These are phyloP conservation scores for Lasioglossum villosulum DNA, from an alignment of 2,888 invertebrate genomes.

Conservation along the genomic window DNA sequence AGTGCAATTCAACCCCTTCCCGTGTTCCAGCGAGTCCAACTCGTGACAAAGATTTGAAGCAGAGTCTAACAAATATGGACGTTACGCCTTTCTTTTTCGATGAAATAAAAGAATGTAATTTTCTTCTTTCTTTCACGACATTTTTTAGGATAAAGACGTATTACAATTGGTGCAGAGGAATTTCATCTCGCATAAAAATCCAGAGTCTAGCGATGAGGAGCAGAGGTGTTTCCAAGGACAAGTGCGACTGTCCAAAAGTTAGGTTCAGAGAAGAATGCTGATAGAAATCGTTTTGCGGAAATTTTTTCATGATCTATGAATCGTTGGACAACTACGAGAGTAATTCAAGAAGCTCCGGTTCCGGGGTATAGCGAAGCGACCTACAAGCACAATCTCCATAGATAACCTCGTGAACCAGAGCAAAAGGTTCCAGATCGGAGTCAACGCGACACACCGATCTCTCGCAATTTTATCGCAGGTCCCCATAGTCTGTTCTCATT, in stretches of 20 bases:
- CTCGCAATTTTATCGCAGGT: background rate
- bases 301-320: background rate
- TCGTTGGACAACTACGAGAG: background rate
- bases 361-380: constrained; percentile 56
- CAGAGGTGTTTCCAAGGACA: too few relatives aligned
- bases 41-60: too few relatives aligned
- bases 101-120: too few relatives aligned
- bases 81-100: too few relatives aligned
- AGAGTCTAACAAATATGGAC: too few relatives aligned
- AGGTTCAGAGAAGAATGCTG: background rate
- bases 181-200: too few relatives aligned
- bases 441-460: constrained; percentile 21
- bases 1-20: too few relatives aligned
- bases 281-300: background rate
- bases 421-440: constrained; percentile 49
- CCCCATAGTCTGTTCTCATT: background rate
- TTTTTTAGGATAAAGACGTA: too few relatives aligned
- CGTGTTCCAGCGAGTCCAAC: too few relatives aligned
- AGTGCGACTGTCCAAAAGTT: background rate
- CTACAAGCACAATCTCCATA: constrained; percentile 64
- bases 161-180: too few relatives aligned
- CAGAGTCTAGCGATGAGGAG: too few relatives aligned
- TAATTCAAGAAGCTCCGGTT: background rate
- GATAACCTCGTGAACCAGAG: constrained; percentile 70
- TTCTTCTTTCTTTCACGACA: too few relatives aligned